Evolutionary conservation across 2,888 invertebrate genomes (phyloP).

Genomic region (Gryllus longicercus): DNA sequence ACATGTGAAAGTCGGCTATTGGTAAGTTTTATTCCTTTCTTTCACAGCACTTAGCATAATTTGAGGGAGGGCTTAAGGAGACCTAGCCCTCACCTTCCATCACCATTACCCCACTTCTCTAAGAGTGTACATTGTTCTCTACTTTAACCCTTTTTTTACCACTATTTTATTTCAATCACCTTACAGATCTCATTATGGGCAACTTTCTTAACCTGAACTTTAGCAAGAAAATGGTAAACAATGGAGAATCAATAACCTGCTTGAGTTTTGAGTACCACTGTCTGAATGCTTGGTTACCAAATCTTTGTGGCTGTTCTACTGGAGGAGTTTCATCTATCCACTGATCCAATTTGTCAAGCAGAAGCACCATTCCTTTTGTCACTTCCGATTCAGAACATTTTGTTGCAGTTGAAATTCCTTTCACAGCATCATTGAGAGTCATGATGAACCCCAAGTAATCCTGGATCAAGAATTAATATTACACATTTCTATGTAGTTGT

Average conservation of each 20-base stretch:
- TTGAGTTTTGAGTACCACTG: slow-evolving; percentile 73
- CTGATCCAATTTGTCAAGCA: slow-evolving; percentile 68
- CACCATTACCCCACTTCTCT: too few species aligned
- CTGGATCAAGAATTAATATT: slow-evolving; percentile 44
- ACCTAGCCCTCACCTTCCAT: too few species aligned
- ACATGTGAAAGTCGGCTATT: too few species aligned
- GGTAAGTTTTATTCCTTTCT: too few species aligned
- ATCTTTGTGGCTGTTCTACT: slow-evolving; percentile 88
- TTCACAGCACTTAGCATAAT: too few species aligned
- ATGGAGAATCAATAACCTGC: slow-evolving; percentile 47
- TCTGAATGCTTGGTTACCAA: slow-evolving; percentile 92
- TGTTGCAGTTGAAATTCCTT: slow-evolving; percentile 68
- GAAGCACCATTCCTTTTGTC: slow-evolving; percentile 57
- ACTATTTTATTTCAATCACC: too few species aligned
- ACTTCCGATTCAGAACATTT: slow-evolving; percentile 61
- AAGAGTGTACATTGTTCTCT: too few species aligned
- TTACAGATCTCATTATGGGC: too few species aligned
- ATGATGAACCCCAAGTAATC: slow-evolving; percentile 85
- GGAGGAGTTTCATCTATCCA: slow-evolving; percentile 83
- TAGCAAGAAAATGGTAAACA: too few species aligned
- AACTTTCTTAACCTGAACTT: too few species aligned
- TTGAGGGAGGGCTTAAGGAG: too few species aligned
- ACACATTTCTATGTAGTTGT: background rate
- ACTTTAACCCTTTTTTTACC: too few species aligned
- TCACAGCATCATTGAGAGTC: slow-evolving; percentile 80